Evolutionary conservation across 2,888 invertebrate genomes (phyloP).

Genomic region (Athetis lepigone): DNA sequence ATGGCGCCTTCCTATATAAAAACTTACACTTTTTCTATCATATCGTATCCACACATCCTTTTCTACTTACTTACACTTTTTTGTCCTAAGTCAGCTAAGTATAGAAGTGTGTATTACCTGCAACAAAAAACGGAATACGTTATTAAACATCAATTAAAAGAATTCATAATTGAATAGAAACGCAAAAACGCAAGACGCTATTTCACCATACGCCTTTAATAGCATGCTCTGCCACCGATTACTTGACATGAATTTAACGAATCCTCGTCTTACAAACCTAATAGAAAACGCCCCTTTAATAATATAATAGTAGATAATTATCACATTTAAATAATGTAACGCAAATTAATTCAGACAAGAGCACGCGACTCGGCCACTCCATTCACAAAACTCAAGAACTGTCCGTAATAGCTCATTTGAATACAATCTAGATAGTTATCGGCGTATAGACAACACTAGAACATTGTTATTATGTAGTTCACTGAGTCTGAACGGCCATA

Average conservation of each 20-base stretch:
- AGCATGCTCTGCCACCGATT: constrained; percentile 39
- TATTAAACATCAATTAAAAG: constrained; percentile 19
- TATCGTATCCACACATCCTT: constrained; percentile 25
- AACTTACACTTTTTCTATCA: constrained; percentile 35
- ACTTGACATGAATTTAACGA: constrained; percentile 62
- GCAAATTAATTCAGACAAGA: constrained; percentile 80
- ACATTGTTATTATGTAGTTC: constrained; percentile 65
- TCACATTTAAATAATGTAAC: constrained; percentile 83
- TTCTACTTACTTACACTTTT: constrained; percentile 35
- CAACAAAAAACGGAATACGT: constrained; percentile 37
- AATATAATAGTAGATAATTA: constrained; percentile 81
- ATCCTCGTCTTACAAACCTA: constrained; percentile 70
- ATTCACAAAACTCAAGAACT: constrained; percentile 80
- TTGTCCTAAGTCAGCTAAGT: constrained; percentile 14
- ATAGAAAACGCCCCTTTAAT: constrained; percentile 76
- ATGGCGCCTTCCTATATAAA: constrained; percentile 3
- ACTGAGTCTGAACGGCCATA: constrained; percentile 56
- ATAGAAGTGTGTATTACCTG: constrained; percentile 46
- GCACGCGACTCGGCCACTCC: constrained; percentile 78
- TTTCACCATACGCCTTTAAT: constrained; percentile 31
- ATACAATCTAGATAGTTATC: constrained; percentile 79
- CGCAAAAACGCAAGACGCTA: constrained; percentile 28
- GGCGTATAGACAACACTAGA: constrained; percentile 55
- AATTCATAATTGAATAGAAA: constrained; percentile 11
- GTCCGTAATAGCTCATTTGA: constrained; percentile 82